Conservation (phyloP, 1,140 invertebrate species). For the Caenorhabditis briggsae region DNA sequence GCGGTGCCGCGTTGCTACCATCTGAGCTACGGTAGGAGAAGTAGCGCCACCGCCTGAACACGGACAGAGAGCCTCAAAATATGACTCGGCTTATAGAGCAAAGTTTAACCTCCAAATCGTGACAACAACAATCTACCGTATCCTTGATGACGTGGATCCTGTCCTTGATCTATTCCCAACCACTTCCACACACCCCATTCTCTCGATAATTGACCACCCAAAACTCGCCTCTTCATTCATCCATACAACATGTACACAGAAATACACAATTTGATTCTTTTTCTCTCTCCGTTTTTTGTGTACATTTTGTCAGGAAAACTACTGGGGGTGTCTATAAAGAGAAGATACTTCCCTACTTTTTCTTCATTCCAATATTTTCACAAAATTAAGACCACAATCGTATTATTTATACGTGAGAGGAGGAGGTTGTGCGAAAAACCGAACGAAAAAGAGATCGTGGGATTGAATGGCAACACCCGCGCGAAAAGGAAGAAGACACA, state of each 20-base stretch:
- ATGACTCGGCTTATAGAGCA: too few species aligned
- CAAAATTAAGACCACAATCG: slow-evolving; percentile 48
- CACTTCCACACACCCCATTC: neutral
- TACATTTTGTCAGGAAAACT: neutral
- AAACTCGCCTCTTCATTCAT: neutral
- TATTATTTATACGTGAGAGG: slow-evolving; percentile 34
- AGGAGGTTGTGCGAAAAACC: neutral
- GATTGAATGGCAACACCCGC: neutral
- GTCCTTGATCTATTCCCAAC: slow-evolving; percentile 36
- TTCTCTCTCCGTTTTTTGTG: neutral
- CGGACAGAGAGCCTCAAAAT: too few species aligned
- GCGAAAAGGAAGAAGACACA: neutral
- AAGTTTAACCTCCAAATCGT: too few species aligned
- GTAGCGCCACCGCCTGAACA: too few species aligned
- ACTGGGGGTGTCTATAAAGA: neutral
- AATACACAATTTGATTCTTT: neutral
- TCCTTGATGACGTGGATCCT: neutral
- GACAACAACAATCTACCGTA: neutral
- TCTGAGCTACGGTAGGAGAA: too few species aligned
- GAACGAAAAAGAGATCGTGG: neutral
- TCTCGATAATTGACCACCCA: slow-evolving; percentile 40
- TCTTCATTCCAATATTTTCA: neutral
- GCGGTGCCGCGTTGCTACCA: too few species aligned
- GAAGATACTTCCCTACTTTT: neutral
- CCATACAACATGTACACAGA: neutral